Conservation (phyloP, 2,113 vertebrate genomes). For the Callipepla squamata region DNA sequence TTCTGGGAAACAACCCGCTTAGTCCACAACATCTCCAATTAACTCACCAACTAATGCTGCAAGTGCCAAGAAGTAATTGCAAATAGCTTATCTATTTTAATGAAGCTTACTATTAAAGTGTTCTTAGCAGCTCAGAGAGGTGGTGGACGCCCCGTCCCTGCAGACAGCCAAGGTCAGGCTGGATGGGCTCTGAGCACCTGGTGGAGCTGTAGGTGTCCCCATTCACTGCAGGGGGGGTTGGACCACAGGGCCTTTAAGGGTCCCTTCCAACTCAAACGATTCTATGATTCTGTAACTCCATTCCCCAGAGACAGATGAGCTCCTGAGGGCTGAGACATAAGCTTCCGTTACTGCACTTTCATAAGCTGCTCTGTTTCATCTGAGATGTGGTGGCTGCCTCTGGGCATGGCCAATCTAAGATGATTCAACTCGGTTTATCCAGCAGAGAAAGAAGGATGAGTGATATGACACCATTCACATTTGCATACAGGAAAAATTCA, state of each 20-base stretch:
- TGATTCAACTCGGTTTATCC: not conserved
- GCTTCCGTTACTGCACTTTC: not conserved
- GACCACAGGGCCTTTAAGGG: too few relatives aligned
- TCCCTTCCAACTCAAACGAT: too few relatives aligned
- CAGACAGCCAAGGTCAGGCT: too few relatives aligned
- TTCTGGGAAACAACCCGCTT: not conserved
- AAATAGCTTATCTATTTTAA: constrained; percentile 24
- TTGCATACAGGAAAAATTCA: not conserved
- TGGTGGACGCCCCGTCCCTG: too few relatives aligned
- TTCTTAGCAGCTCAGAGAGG: not conserved
- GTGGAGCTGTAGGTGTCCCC: too few relatives aligned
- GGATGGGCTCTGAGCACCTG: too few relatives aligned
- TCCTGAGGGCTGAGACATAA: not conserved
- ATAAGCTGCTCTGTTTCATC: not conserved
- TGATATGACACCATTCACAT: not conserved
- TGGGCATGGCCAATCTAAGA: not conserved
- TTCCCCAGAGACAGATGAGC: constrained; percentile 11
- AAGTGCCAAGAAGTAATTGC: constrained; percentile 36
- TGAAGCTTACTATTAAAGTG: not conserved
- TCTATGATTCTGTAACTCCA: not conserved
- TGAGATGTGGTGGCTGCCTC: not conserved
- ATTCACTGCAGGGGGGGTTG: too few relatives aligned
- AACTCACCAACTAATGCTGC: constrained; percentile 18
- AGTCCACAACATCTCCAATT: constrained; percentile 16
- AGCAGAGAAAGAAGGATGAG: not conserved